Evolutionary conservation across 2,888 invertebrate species (phyloP).

Genomic region (Cremastinae sp.): DNA sequence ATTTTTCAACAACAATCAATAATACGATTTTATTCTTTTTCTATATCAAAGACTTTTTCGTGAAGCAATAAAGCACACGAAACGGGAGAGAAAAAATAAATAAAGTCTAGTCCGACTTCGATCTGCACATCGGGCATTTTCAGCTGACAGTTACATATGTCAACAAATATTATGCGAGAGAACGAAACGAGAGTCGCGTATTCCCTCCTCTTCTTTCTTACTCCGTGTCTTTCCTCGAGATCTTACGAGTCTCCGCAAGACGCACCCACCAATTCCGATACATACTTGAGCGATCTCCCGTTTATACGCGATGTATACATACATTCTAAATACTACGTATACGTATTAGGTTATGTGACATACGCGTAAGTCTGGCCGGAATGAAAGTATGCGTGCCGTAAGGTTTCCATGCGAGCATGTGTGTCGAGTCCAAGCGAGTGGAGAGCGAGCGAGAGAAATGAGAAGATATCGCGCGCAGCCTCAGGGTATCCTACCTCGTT

Average conservation of each 20-base stretch:
- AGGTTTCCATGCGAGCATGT: not conserved
- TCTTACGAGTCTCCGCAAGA: slow-evolving; percentile 47
- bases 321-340: slow-evolving; percentile 11
- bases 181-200: slow-evolving; percentile 1
- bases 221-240: not conserved
- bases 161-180: slow-evolving; percentile 76
- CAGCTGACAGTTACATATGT: slow-evolving; percentile 62
- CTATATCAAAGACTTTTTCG: too few species aligned
- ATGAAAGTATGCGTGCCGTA: slow-evolving; percentile 1
- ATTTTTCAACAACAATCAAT: too few species aligned
- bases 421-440: not conserved
- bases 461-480: slow-evolving; percentile 61
- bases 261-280: slow-evolving; percentile 61
- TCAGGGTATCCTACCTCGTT: slow-evolving; percentile 65
- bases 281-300: slow-evolving; percentile 16
- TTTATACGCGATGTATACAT: not conserved
- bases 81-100: too few species aligned
- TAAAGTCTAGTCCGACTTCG: too few species aligned
- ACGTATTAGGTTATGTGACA: slow-evolving; percentile 49
- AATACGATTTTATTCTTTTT: too few species aligned
- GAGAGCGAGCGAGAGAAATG: slow-evolving; percentile 30
- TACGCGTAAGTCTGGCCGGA: slow-evolving; percentile 5
- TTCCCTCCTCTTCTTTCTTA: not conserved
- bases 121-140: too few species aligned
- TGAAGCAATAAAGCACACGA: too few species aligned